These are phyloP conservation scores for Strix uralensis DNA, from an alignment of 2,113 vertebrate genomes.

Conservation along the genomic window DNA sequence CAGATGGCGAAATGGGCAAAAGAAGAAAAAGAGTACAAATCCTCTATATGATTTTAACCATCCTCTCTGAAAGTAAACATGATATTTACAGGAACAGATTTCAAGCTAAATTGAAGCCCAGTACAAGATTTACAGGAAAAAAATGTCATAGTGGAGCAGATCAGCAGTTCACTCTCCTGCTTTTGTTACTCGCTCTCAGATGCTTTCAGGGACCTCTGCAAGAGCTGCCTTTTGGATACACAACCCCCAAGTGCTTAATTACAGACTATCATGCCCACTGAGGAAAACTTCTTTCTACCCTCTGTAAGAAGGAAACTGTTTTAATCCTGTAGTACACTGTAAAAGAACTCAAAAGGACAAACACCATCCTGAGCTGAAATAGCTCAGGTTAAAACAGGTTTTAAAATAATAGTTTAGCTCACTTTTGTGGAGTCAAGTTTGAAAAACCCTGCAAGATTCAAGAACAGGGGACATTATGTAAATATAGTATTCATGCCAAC, in stretches of 20 bases:
- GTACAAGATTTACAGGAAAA: background rate
- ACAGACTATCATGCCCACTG: background rate
- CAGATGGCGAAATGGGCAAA: background rate
- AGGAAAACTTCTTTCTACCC: background rate
- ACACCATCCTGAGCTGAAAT: background rate
- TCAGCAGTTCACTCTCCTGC: background rate
- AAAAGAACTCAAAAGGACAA: background rate
- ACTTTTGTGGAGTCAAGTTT: background rate
- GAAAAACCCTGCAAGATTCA: background rate
- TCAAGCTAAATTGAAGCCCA: background rate
- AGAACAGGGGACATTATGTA: background rate
- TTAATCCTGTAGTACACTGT: background rate
- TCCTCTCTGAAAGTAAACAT: background rate
- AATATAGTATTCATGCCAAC: accelerated
- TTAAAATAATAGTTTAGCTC: background rate
- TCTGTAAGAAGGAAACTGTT: background rate
- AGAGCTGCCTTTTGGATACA: background rate
- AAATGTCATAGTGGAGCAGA: background rate
- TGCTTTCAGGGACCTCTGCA: background rate
- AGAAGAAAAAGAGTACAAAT: background rate
- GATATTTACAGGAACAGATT: background rate
- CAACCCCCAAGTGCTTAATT: background rate
- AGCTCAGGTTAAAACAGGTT: background rate
- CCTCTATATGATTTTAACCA: background rate
- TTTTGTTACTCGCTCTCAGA: background rate